A percentile compares a stretch with the other conserved stretches of the same genome.
phyloP scores from a whole-genome alignment of 2,797 vertebrate species.

The Apogon talboti region DNA sequence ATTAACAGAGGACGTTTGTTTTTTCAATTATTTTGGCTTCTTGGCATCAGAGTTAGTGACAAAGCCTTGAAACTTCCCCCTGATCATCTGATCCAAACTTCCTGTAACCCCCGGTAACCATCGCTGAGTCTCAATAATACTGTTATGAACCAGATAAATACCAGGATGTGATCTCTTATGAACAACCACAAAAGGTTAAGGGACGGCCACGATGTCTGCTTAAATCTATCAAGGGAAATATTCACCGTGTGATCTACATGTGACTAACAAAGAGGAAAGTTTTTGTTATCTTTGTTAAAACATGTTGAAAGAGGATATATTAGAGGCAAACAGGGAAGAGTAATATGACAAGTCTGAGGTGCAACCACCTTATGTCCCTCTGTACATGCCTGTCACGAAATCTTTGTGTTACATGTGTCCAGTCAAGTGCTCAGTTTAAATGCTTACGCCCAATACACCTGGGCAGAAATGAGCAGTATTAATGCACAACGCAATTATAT shows the following conservation, averaged over 20 bases:
- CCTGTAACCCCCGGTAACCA: conserved; percentile 14
- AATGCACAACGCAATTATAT: conserved; percentile 22
- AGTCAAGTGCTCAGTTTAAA: conserved; percentile 60
- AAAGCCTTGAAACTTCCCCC: not conserved
- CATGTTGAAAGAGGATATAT: conserved; percentile 25
- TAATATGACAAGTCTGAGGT: conserved; percentile 8
- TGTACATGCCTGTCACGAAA: conserved; percentile 3
- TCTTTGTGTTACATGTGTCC: conserved; percentile 9
- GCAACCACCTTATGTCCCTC: conserved; percentile 4
- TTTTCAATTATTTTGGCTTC: conserved; percentile 65
- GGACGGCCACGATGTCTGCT: conserved; percentile 19
- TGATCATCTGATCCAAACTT: conserved; percentile 39
- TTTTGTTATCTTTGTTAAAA: conserved; percentile 5
- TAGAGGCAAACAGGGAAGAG: conserved; percentile 2
- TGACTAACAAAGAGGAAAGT: not conserved
- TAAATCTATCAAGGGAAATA: not conserved
- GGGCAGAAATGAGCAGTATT: conserved; percentile 27
- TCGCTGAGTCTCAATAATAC: conserved; percentile 24
- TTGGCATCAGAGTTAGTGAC: conserved; percentile 50
- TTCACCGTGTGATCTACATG: conserved; percentile 6
- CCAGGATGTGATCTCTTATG: conserved; percentile 10
- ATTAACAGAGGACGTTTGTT: conserved; percentile 40
- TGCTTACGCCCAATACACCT: conserved; percentile 44
- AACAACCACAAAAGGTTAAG: conserved; percentile 18
- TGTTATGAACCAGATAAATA: conserved; percentile 38